Conservation (phyloP, 2,888 invertebrate species). For the Boloria selene region DNA sequence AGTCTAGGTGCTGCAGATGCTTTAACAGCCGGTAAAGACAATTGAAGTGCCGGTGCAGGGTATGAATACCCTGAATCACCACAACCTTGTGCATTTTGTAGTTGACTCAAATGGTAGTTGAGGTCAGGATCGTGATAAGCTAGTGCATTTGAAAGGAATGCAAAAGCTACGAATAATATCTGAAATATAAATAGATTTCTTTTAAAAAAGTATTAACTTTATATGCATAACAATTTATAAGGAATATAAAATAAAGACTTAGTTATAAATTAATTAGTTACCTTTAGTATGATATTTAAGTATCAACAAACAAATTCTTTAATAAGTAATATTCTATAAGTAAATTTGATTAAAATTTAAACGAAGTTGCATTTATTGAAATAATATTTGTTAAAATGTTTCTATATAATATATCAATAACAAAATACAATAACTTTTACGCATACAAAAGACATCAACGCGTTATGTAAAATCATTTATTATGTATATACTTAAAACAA, state of each 20-base stretch:
- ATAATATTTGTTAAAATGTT: no score
- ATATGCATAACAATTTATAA: neutral
- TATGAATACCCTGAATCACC: constrained; percentile 78
- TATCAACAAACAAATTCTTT: no score
- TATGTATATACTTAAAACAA: neutral
- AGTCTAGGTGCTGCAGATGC: constrained; percentile 45
- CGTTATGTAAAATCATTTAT: neutral
- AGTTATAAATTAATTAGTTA: neutral
- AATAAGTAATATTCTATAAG: no score
- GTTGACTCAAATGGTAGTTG: constrained; percentile 72
- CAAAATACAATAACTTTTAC: neutral
- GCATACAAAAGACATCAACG: constrained; percentile 31
- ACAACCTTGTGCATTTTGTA: constrained; percentile 63
- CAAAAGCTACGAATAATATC: constrained; percentile 54
- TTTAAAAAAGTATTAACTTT: no score
- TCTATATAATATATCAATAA: neutral
- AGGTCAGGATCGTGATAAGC: constrained; percentile 77
- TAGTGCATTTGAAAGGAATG: constrained; percentile 55
- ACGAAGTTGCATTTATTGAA: no score
- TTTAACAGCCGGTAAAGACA: constrained; percentile 67
- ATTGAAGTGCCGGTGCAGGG: constrained; percentile 78
- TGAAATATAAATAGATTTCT: constrained; percentile 45
- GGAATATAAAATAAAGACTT: neutral
- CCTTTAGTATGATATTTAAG: no score
- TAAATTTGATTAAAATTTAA: no score